Evolutionary conservation across 30 jellyfish, hydroid and myxozoan genomes (phyloP), one percentile per base, ranked within the genome.

Genomic region (Hydractinia echinata): DNA sequence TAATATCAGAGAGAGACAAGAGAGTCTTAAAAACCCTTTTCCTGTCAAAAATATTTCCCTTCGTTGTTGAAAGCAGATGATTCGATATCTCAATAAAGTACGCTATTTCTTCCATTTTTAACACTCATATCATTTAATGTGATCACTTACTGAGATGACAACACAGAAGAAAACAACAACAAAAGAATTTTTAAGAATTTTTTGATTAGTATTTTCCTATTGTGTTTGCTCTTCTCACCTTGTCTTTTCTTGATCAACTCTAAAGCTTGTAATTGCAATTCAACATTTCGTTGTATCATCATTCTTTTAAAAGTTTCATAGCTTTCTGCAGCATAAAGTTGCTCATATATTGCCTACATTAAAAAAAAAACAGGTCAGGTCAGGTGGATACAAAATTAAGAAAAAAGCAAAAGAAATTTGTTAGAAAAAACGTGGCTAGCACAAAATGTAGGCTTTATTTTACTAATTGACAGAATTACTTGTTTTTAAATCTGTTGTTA

Each of bases 311-410:
- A 94, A 9, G 88, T 85, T 61, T 88, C 96, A 85, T 73, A 94
- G 51, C 88, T 97, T 68, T 94, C 99, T 73, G 95, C 95, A 6
- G 99, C 99, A 96, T 92, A 83, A n/a, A 94, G 79, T 80, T 94
- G 99, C 54, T 94, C 96, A 67, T 85, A 88, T 4, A 94, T 95
- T n/a, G 78, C 89, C 99, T 94, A 52, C 51, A 73, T 72, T 51
- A 51, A 61, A 78, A 51, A 15, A 60, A 73, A n/a, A 64, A n/a
- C n/a, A n/a, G n/a, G n/a, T n/a, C 9, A 64, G 39, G 74, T 64
- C 18, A 64, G 18, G 19, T 44, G 7, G 7, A n/a, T 64, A 7
- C 16, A 4, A 7, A n/a, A n/a, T n/a, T n/a, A n/a, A 64, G 39
- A 64, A 64, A 64, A 6, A 64, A 3, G 4, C 19, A 11, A 0